Base-by-base conservation (phyloP, 2,113 vertebrate species). In the Heliornis fulica region DNA sequence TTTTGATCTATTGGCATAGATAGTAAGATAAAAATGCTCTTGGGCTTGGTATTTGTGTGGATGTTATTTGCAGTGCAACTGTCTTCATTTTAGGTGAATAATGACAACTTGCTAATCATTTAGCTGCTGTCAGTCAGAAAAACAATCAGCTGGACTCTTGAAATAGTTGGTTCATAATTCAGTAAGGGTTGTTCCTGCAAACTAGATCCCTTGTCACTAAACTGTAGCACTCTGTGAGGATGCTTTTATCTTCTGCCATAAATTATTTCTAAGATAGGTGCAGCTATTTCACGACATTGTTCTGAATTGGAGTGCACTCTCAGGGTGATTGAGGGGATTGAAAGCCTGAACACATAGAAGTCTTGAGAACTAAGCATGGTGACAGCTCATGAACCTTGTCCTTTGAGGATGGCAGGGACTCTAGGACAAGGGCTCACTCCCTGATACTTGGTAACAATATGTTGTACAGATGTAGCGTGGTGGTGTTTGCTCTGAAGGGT, bases 381-480 rank as follows among this genome's bases (percentile, higher is more conserved):
- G 32, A 54, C 26, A 54, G 57, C 11, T 53, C 2, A 0, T 23
- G 61, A 34, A 15, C 17, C 50, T 65, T 69, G 19, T 53, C n/a
- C 15, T 20, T 8, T 54, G 45, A 53, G 2, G 13, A 25, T 14
- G 28, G 25, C 25, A 51, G 50, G 50, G 26, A 51, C 25, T 51
- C 25, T 25, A 51, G 50, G 59, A 13, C 6, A 26, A 28, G 28
- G 18, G 19, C 16, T 83, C 59, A 21, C n/a, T 57, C 56, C 23
- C n/a, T 31, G 1, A 59, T 54, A 34, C 71, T 69, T 15, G 21
- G 8, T 59, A 15, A 25, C 7, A 40, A 32, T 40, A 5, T 1
- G 0, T 14, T 38, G n/a, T 38, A 16, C 38, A n/a, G 18, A 13
- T n/a, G 18, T 46, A n/a, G 26, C 0, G 1, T 2, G 7, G 31